Base-by-base conservation (phyloP, 1,140 invertebrate genomes). In the Notospermus geniculatus region DNA sequence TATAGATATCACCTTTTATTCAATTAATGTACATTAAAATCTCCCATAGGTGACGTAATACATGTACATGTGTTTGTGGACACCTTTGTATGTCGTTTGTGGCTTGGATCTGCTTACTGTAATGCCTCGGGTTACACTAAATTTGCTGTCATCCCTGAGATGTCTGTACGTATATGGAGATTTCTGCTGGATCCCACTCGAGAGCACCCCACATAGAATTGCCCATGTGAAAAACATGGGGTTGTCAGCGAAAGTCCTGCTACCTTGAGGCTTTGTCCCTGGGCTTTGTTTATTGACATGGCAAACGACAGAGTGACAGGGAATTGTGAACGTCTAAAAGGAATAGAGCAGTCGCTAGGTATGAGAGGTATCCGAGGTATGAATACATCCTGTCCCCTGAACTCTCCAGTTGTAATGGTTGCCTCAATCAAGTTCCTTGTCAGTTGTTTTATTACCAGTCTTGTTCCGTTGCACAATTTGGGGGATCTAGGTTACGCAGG, bases 271-370 rank as follows among this genome's bases (percentile, higher is more conserved):
- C 75, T 65, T 71, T 85, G 83, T 15, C 85, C 83, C 73, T 87
- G 85, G 4, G 82, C 65, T 73, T 86, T 86, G 70, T 86, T 86
- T 2, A 86, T 83, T 0, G 84, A 83, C 73, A 85, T 84, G 25
- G 83, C 79, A 73, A 84, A 86, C 2, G 72, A 67, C 2, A 82
- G 57, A 59, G 76, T 67, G 0, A 87, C 41, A 25, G 83, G 81
- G 77, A 86, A 85, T 64, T 86, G 83, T 0, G 81, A 28, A 50
- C 84, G 54, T 71, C 80, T 79, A 62, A 85, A 83, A 58, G 83
- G 75, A 63, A 73, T 67, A 13, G 68, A 62, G 13, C 9, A 15
- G 28, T 72, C 68, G 11, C 54, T 64, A 39, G 70, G 69, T 30
- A 62, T 64, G 7, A 73, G 2, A 13, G 54, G 59, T 15, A 67